Evolutionary conservation across 1,140 invertebrate species (phyloP).

Genomic region (Lucilia cuprina): DNA sequence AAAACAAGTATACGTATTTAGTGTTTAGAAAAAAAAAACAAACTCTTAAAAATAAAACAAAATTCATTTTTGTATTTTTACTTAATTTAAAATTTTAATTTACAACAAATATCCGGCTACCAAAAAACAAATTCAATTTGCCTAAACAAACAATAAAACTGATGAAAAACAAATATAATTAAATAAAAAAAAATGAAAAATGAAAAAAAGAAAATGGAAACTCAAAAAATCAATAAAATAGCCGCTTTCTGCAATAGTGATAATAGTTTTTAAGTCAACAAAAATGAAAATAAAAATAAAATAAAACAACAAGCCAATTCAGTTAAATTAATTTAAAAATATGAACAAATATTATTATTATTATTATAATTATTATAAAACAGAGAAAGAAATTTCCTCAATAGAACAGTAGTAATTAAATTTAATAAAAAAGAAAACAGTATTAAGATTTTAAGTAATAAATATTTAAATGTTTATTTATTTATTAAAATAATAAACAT

Average conservation of each 20-base stretch:
- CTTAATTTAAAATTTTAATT: constrained; percentile 33
- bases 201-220: constrained; percentile 31
- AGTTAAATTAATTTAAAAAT: constrained; percentile 17
- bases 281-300: constrained; percentile 31
- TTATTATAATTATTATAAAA: neutral
- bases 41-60: neutral
- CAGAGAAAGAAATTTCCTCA: constrained; percentile 39
- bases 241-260: constrained; percentile 63
- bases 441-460: constrained; percentile 41
- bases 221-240: constrained; percentile 45
- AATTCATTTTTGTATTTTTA: neutral
- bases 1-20: constrained; percentile 33
- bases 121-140: constrained; percentile 40
- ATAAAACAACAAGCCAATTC: constrained; percentile 34
- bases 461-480: constrained; percentile 38
- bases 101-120: constrained; percentile 11
- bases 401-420: constrained; percentile 23
- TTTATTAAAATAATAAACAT: neutral
- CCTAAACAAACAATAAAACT: constrained; percentile 43
- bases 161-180: constrained; percentile 40
- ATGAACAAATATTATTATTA: neutral
- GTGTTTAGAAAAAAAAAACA: constrained; percentile 29
- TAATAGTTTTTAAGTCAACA: constrained; percentile 57
- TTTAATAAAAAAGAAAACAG: constrained; percentile 30
- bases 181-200: constrained; percentile 20